These are phyloP conservation scores for Philereme vetulata DNA, from an alignment of 2,888 invertebrate species.

Conservation along the genomic window DNA sequence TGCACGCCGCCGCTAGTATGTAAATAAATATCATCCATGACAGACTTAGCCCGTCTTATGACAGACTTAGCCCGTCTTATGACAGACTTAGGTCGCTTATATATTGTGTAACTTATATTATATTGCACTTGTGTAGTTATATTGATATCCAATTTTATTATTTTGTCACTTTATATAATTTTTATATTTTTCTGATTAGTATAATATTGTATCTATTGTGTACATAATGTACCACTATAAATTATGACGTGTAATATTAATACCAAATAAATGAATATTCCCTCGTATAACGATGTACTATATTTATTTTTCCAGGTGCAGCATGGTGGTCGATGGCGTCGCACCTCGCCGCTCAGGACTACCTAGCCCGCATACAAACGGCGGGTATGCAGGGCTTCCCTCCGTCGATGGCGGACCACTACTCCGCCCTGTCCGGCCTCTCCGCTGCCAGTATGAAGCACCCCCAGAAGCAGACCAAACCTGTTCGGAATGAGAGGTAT, in stretches of 20 bases:
- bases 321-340: slow-evolving; percentile 97
- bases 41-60: neutral
- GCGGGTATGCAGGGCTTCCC: slow-evolving; percentile 88
- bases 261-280: too few relatives aligned
- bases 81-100: too few relatives aligned
- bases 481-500: slow-evolving; percentile 69
- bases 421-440: slow-evolving; percentile 72
- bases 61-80: too few relatives aligned
- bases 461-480: slow-evolving; percentile 62
- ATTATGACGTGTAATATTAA: too few relatives aligned
- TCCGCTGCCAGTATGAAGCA: slow-evolving; percentile 69
- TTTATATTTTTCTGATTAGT: too few relatives aligned
- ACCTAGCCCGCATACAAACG: slow-evolving; percentile 92
- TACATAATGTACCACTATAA: too few relatives aligned
- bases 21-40: neutral
- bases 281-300: too few relatives aligned
- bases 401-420: slow-evolving; percentile 80
- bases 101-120: too few relatives aligned
- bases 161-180: too few relatives aligned
- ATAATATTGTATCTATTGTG: too few relatives aligned
- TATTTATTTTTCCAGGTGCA: slow-evolving; percentile 84
- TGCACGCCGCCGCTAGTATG: slow-evolving; percentile 89
- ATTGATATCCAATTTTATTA: too few relatives aligned
- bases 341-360: slow-evolving; percentile 94
- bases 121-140: too few relatives aligned